Evolutionary conservation across 1,140 invertebrate species (phyloP).

Genomic region (Euura saliciscinereae): DNA sequence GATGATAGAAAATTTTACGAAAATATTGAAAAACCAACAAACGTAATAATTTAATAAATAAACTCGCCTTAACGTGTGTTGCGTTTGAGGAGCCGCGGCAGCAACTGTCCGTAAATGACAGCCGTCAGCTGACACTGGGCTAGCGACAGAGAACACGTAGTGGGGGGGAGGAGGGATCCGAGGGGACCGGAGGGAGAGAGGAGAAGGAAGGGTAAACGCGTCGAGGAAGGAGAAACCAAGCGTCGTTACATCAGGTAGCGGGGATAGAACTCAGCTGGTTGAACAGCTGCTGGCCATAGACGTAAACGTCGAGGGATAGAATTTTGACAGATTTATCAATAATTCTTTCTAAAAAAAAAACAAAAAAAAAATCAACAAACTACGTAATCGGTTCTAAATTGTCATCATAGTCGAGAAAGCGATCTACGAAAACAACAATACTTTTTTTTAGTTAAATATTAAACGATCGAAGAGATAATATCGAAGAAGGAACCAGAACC

Average conservation of each 20-base stretch:
- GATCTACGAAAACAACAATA: not conserved
- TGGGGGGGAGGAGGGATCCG: not conserved
- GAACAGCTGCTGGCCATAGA: slow-evolving; percentile 34
- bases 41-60: no score
- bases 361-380: not conserved
- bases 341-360: slow-evolving; percentile 10
- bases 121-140: slow-evolving; percentile 40
- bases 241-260: not conserved
- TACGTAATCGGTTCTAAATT: not conserved
- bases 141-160: not conserved
- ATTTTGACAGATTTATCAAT: slow-evolving; percentile 17
- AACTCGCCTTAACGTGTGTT: slow-evolving; percentile 39
- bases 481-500: no score
- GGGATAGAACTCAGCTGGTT: slow-evolving; percentile 35
- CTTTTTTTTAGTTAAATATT: not conserved
- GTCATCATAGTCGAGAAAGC: not conserved
- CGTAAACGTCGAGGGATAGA: not conserved
- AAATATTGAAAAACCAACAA: no score
- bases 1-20: no score
- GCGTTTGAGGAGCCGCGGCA: slow-evolving; percentile 47
- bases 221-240: not conserved
- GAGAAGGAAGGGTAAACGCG: not conserved
- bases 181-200: not conserved
- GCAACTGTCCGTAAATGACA: slow-evolving; percentile 39
- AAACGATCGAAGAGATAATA: no score